A percentile compares a stretch with the other conserved stretches of the same genome.
Conservation (phyloP, 2,113 vertebrate genomes). For the Larimichthys polyactis region DNA sequence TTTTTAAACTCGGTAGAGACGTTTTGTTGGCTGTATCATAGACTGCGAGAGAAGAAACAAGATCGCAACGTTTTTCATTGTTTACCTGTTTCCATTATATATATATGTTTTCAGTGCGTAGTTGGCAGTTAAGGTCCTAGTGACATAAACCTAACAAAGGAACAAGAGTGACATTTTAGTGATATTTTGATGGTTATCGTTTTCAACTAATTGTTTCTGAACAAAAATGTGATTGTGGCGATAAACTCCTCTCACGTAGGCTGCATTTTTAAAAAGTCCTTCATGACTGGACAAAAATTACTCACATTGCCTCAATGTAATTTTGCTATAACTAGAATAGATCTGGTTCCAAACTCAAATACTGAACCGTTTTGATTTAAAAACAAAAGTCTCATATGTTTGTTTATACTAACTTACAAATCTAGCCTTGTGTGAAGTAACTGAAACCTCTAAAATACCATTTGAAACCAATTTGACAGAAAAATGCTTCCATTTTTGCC, state of each 20-base stretch:
- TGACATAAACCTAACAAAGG: conserved; percentile 60
- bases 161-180: conserved; percentile 64
- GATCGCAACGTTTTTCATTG: conserved; percentile 47
- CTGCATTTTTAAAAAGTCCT: conserved; percentile 76
- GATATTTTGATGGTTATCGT: conserved; percentile 63
- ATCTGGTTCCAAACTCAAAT: conserved; percentile 52
- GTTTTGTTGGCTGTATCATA: conserved; percentile 71
- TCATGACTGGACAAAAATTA: conserved; percentile 57
- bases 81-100: conserved; percentile 68
- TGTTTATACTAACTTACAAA: conserved; percentile 55
- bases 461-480: conserved; percentile 46
- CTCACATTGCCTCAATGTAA: conserved; percentile 61
- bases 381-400: conserved; percentile 35
- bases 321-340: conserved; percentile 48
- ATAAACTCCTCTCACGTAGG: conserved; percentile 64
- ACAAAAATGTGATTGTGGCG: conserved; percentile 76
- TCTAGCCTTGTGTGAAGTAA: conserved; percentile 50
- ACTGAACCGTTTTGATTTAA: conserved; percentile 49
- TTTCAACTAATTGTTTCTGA: conserved; percentile 58
- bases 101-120: conserved; percentile 67
- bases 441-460: conserved; percentile 46
- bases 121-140: conserved; percentile 56
- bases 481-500: conserved; percentile 58
- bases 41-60: conserved; percentile 40
- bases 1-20: conserved; percentile 35